Base-by-base conservation (phyloP, 2,113 vertebrate genomes). In the Callorhinus ursinus region DNA sequence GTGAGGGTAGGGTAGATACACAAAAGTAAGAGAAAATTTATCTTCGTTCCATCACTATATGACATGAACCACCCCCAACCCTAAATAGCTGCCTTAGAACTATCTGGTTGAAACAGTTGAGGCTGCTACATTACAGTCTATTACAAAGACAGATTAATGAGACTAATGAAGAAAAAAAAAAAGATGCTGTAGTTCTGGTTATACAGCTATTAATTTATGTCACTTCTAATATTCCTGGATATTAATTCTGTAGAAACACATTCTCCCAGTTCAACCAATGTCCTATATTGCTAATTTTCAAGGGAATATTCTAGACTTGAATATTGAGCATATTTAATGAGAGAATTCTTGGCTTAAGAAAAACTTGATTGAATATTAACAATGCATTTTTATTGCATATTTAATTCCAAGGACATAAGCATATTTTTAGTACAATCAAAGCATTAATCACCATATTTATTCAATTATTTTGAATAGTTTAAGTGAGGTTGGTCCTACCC, bases 371-470 rank as follows among this genome's bases (percentile, higher is more conserved):
- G 22, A 26, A 63, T 92, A 69, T 84, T 92, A 93, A 93, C 7
- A 88, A 83, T 87, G 3, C 24, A 71, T 90, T 95, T 90, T 88
- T 93, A 95, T 93, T 89, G 26, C 33, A 61, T 91, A 51, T 76
- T 89, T 82, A 91, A 94, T 94, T 95, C 36, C 36, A 95, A 92
- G 26, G 36, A 55, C 42, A 57, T 57, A 76, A 67, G 42, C 12
- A 28, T 87, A 72, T 83, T 94, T 96, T 95, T 96, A 89, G 28
- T 81, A 69, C 84, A 87, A 87, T 95, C 42, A 89, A 95, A 86
- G 7, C 22, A 87, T 95, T 77, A 95, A 88, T 94, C 19, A 93
- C 6, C 10, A 21, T 77, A 49, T 90, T 90, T 90, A 53, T 88
- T 96, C 61, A 89, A 42, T 93, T 92, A 84, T 80, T 94, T 96